Percentiles rank a stretch among this genome's conserved stretches.
Conservation (phyloP, 2,113 vertebrate species). For the Hylia prasina region DNA sequence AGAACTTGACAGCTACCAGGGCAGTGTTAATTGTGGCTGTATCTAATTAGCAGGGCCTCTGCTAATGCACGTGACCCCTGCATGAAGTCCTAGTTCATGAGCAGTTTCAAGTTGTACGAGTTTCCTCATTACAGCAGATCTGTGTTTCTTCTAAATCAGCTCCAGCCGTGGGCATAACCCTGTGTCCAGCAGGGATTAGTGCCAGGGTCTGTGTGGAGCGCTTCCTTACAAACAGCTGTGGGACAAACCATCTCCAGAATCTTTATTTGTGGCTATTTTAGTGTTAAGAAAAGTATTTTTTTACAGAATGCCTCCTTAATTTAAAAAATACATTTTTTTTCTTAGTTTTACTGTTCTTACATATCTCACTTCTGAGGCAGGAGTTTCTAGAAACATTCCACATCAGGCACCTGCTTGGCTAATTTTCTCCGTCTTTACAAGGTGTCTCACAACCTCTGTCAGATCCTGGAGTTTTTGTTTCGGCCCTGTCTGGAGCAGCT, state of each 20-base stretch:
- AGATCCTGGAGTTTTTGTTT: background rate
- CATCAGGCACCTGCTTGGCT: background rate
- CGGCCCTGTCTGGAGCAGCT: background rate
- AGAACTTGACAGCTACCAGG: background rate
- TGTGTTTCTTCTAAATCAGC: background rate
- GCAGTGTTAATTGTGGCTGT: background rate
- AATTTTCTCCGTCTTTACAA: slow-evolving; percentile 30
- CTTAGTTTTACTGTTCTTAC: background rate
- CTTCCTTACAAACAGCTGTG: background rate
- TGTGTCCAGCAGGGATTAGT: background rate
- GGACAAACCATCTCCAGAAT: background rate
- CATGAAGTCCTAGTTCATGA: background rate
- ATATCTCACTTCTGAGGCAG: background rate
- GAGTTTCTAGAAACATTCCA: background rate
- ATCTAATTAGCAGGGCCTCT: background rate
- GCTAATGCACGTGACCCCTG: background rate
- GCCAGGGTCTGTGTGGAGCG: background rate
- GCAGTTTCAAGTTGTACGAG: background rate
- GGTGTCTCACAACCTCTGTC: slow-evolving; percentile 9
- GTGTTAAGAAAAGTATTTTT: background rate
- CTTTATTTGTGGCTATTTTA: background rate
- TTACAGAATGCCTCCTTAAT: background rate
- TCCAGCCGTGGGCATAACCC: background rate
- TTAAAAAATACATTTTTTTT: background rate
- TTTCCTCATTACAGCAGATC: background rate